Evolutionary conservation across 2,797 vertebrate species (phyloP).

Genomic region (Tragelaphus oryx): DNA sequence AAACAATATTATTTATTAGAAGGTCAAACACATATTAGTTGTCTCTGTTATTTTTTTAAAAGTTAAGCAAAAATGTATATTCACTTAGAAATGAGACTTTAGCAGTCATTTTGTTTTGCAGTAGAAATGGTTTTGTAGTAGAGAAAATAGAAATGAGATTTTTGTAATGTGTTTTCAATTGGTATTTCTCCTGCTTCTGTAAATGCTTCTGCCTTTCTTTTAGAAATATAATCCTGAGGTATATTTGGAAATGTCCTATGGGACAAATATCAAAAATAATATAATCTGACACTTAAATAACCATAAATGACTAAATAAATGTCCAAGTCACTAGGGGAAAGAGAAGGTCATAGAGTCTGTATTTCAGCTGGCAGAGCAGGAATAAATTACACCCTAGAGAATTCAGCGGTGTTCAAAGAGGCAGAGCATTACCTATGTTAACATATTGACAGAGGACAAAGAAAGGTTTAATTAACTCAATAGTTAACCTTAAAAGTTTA

Average conservation of each 20-base stretch:
- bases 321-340: slow-evolving; percentile 58
- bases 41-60: not conserved
- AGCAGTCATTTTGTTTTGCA: not conserved
- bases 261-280: slow-evolving; percentile 54
- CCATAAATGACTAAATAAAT: slow-evolving; percentile 75
- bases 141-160: not conserved
- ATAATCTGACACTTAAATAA: slow-evolving; percentile 73
- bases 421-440: slow-evolving; percentile 56
- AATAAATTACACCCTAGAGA: slow-evolving; percentile 71
- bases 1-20: not conserved
- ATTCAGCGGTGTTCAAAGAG: slow-evolving; percentile 62
- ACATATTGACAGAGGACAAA: slow-evolving; percentile 74
- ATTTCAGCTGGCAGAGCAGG: slow-evolving; percentile 70
- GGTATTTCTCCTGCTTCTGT: not conserved
- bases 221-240: not conserved
- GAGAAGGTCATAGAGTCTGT: slow-evolving; percentile 56
- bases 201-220: not conserved
- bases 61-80: not conserved
- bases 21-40: not conserved
- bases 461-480: slow-evolving; percentile 71
- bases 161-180: not conserved
- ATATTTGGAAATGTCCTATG: slow-evolving; percentile 27
- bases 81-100: not conserved
- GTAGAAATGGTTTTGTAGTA: not conserved
- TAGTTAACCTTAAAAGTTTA: slow-evolving; percentile 55